Conservation (phyloP, 2,113 vertebrate species). For the Gymnocephalus cernua region DNA sequence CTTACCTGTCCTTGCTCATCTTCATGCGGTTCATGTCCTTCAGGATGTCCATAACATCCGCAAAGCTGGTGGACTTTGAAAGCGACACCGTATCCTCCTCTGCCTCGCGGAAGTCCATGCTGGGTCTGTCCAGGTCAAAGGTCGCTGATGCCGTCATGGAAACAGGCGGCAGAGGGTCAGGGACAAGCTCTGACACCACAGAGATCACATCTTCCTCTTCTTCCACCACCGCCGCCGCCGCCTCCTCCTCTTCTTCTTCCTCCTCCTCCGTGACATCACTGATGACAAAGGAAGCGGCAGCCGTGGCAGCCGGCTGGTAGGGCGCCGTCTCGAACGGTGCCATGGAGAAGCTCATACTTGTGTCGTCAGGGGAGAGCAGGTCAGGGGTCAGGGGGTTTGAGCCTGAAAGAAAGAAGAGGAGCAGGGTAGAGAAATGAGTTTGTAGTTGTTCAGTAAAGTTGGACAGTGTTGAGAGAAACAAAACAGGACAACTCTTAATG, state of each 20-base stretch:
- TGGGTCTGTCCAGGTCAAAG: conserved; percentile 89
- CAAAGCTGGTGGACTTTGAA: conserved; percentile 98
- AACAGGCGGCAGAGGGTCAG: conserved; percentile 86
- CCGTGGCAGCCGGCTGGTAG: conserved; percentile 87
- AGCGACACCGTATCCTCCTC: conserved; percentile 94
- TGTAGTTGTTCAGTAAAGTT: not conserved
- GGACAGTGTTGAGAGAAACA: not conserved
- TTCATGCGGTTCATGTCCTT: conserved; percentile 99
- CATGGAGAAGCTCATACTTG: conserved; percentile 92
- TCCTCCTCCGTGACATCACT: conserved; percentile 95
- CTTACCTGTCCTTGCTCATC: conserved; percentile 95
- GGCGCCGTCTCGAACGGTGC: conserved; percentile 90
- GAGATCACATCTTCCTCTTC: conserved; percentile 85
- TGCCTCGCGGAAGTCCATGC: conserved; percentile 91
- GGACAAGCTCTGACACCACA: conserved; percentile 91
- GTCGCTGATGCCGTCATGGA: conserved; percentile 91
- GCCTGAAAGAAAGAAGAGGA: conserved; percentile 79
- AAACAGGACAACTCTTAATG: not conserved
- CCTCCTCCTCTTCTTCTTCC: conserved; percentile 88
- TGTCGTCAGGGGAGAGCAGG: conserved; percentile 94
- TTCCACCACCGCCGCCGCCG: conserved; percentile 79
- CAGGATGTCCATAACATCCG: conserved; percentile 98
- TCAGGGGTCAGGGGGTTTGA: conserved; percentile 93
- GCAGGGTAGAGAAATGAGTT: not conserved
- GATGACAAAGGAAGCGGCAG: conserved; percentile 94